phyloP scores from a whole-genome alignment of 2,888 invertebrate genomes.

The Netelia inedita region DNA sequence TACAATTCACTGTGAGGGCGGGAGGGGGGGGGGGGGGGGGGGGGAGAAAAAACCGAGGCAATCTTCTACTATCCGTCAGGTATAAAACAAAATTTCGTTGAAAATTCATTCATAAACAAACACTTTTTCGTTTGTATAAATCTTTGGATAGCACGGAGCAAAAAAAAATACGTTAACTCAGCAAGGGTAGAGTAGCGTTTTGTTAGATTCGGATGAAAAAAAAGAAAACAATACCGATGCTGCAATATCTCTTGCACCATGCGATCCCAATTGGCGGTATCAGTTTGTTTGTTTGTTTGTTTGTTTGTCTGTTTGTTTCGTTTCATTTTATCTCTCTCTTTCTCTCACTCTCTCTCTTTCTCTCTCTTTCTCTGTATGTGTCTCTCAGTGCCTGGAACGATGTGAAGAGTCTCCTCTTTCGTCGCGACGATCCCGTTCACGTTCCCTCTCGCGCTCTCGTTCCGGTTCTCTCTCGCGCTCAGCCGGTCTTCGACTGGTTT shows the following conservation, averaged over 20 bases:
- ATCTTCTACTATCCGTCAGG: slow-evolving; percentile 8
- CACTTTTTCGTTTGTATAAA: slow-evolving; percentile 57
- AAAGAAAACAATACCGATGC: slow-evolving; percentile 49
- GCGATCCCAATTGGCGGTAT: slow-evolving; percentile 57
- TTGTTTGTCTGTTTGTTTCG: slow-evolving; percentile 29
- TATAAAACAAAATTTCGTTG: slow-evolving; percentile 47
- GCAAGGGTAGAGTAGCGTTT: slow-evolving; percentile 58
- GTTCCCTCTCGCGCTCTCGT: slow-evolving; percentile 88
- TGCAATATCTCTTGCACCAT: slow-evolving; percentile 43
- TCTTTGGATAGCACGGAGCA: slow-evolving; percentile 67
- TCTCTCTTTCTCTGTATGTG: slow-evolving; percentile 14
- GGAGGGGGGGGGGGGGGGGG: neutral
- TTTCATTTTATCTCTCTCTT: slow-evolving; percentile 16
- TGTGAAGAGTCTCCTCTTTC: slow-evolving; percentile 87
- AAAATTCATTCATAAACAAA: slow-evolving; percentile 60
- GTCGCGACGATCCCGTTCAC: slow-evolving; percentile 89
- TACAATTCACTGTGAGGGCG: slow-evolving; percentile 46
- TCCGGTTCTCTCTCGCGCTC: slow-evolving; percentile 88
- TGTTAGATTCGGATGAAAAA: slow-evolving; percentile 45
- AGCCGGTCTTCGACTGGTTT: slow-evolving; percentile 86
- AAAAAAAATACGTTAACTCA: slow-evolving; percentile 59
- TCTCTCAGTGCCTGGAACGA: slow-evolving; percentile 89
- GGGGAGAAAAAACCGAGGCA: slow-evolving; percentile 39
- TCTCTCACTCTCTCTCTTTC: slow-evolving; percentile 32
- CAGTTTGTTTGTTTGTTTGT: slow-evolving; percentile 48